Conservation (phyloP, 2,113 vertebrate species). For the Cyanoramphus novaezelandiae region DNA sequence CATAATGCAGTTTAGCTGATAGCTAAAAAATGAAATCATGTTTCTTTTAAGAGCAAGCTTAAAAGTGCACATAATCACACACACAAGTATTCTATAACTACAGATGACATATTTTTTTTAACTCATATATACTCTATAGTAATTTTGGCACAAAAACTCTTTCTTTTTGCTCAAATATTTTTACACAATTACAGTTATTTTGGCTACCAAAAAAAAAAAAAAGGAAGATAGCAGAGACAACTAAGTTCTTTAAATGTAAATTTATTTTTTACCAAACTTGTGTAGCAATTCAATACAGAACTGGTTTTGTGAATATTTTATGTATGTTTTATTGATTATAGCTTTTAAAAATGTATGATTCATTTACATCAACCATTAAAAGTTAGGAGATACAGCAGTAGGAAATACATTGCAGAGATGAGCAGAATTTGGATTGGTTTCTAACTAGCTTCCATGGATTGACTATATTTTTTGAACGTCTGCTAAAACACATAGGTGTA, state of each 20-base stretch:
- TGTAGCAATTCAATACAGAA: neutral
- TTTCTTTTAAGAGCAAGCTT: neutral
- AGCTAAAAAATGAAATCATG: neutral
- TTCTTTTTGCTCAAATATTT: neutral
- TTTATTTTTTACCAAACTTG: neutral
- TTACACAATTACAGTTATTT: neutral
- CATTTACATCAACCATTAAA: neutral
- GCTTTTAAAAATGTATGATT: neutral
- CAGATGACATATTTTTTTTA: neutral
- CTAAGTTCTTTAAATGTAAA: neutral
- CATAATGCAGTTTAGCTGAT: neutral
- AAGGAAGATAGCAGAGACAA: accelerated
- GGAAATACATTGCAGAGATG: neutral
- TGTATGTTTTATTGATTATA: neutral
- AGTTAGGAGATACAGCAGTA: neutral
- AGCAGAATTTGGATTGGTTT: neutral
- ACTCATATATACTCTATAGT: neutral
- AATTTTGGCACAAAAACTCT: neutral
- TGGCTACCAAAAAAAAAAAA: neutral
- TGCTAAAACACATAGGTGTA: neutral
- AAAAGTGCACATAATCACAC: neutral
- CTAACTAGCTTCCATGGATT: neutral
- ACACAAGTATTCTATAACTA: neutral
- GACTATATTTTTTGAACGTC: neutral
- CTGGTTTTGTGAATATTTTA: neutral